phyloP scores from a whole-genome alignment of 2,888 invertebrate species.

The Coelogynopora nodosa region DNA sequence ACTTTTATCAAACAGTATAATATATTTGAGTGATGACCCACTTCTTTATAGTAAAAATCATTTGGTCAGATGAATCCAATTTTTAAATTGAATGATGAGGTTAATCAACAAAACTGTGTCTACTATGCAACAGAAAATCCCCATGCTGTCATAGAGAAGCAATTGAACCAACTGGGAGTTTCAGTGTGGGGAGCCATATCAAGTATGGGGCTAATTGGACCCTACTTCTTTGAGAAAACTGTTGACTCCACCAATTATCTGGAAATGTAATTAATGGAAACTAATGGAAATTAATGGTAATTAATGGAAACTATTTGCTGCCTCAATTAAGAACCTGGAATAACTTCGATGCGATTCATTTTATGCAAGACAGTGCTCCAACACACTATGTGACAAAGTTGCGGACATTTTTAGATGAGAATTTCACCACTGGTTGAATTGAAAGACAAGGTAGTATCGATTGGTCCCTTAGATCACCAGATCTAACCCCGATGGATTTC shows the following conservation, averaged over 20 bases:
- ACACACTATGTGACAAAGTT: not conserved
- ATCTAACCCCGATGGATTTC: conserved; percentile 25
- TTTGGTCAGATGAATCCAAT: not conserved
- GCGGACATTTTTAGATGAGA: conserved; percentile 21
- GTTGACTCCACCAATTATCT: conserved; percentile 31
- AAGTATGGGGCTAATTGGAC: conserved; percentile 18
- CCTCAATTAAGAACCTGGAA: conserved; percentile 7
- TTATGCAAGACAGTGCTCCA: conserved; percentile 28
- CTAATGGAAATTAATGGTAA: too few relatives aligned
- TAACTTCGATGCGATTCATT: conserved; percentile 25
- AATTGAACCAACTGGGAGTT: conserved; percentile 8
- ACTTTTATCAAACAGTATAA: too few relatives aligned
- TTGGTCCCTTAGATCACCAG: conserved; percentile 6
- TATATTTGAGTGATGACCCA: not conserved
- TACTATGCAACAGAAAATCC: not conserved
- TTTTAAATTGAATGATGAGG: not conserved
- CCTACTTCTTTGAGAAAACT: conserved; percentile 25
- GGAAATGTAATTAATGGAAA: not conserved
- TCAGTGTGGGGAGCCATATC: conserved; percentile 14
- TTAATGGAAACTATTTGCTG: not conserved
- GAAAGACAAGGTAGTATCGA: conserved; percentile 12
- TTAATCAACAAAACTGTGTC: not conserved
- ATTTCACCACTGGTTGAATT: conserved; percentile 20
- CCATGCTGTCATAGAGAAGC: not conserved
- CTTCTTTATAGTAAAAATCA: not conserved